Base-by-base conservation (phyloP, 2,113 vertebrate genomes). In the Columbina picui region DNA sequence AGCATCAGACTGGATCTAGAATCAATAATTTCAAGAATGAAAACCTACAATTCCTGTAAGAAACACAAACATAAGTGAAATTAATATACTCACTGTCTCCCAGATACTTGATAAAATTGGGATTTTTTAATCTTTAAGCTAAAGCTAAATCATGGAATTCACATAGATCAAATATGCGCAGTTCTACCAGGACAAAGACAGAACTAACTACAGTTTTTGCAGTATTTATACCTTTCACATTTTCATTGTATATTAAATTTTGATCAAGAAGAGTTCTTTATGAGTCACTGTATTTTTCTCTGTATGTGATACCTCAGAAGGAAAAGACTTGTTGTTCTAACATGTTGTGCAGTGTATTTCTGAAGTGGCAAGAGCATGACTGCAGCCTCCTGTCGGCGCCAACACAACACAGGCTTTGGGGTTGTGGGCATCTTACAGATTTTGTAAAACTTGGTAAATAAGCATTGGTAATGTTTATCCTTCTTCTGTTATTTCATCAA, bases 191-290 rank as follows among this genome's bases (percentile, higher is more conserved):
- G 8, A 68, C 21, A 73, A 23, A 68, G 43, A 29, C 23, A 93
- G 65, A 57, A 76, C 75, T 79, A 68, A 43, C 18, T 45, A 45
- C 43, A 45, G 43, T 9, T 45, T 63, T 30, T 77, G 3, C 17
- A 29, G 20, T 75, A 84, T 80, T 61, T 68, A 90, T 89, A 84
- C 27, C 45, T 39, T 94, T 96, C 65, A 88, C 82, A 96, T 92
- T 90, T 96, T 89, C 77, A 93, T 63, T 63, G 25, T 32, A 63
- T 83, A 38, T 91, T 95, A 93, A 95, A 88, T 39, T 94, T 97
- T 86, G 95, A 95, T 92, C 93, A 94, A 90, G 80, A 43, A 77
- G 27, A 87, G 20, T 84, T 87, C 76, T 90, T 84, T 96, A 43
- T 78, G 83, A 94, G 17, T 92, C 70, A 86, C 39, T 93, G 85